phyloP scores from a whole-genome alignment of 2,113 vertebrate genomes.

The Nansenia antarctica region DNA sequence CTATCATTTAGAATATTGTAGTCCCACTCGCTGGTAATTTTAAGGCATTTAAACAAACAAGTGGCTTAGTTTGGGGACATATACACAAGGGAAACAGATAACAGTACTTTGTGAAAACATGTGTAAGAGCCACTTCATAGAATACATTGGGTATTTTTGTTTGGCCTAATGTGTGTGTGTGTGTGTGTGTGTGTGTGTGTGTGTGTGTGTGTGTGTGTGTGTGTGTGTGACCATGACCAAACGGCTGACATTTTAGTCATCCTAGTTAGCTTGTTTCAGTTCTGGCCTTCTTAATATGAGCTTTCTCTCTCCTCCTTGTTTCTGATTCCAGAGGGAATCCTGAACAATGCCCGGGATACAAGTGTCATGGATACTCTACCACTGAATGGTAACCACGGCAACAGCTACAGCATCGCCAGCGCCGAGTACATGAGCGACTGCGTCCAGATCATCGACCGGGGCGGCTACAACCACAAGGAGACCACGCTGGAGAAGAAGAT shows the following conservation, averaged over 20 bases:
- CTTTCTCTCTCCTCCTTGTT: slow-evolving; percentile 32
- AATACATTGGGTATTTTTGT: neutral
- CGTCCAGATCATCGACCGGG: slow-evolving; percentile 96
- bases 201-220: too few species aligned
- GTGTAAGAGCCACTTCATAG: too few species aligned
- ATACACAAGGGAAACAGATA: neutral
- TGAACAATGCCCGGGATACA: slow-evolving; percentile 99
- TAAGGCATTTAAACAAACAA: neutral
- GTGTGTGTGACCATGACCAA: slow-evolving; percentile 11
- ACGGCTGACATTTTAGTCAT: slow-evolving; percentile 38
- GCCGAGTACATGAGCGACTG: slow-evolving; percentile 98
- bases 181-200: too few species aligned
- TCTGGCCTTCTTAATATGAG: slow-evolving; percentile 40
- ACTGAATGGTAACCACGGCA: slow-evolving; percentile 99
- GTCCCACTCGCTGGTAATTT: too few species aligned
- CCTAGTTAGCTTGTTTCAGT: slow-evolving; percentile 41
- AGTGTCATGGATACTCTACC: slow-evolving; percentile 99
- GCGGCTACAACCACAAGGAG: slow-evolving; percentile 93
- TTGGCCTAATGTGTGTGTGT: neutral
- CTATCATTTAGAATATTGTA: too few species aligned
- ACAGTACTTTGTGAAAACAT: too few species aligned
- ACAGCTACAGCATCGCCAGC: slow-evolving; percentile 96
- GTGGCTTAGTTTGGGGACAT: neutral
- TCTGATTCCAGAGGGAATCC: slow-evolving; percentile 93
- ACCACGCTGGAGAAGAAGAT: slow-evolving; percentile 98